Conservation (phyloP, 2,113 vertebrate genomes). For the Pachycephala philippinensis region DNA sequence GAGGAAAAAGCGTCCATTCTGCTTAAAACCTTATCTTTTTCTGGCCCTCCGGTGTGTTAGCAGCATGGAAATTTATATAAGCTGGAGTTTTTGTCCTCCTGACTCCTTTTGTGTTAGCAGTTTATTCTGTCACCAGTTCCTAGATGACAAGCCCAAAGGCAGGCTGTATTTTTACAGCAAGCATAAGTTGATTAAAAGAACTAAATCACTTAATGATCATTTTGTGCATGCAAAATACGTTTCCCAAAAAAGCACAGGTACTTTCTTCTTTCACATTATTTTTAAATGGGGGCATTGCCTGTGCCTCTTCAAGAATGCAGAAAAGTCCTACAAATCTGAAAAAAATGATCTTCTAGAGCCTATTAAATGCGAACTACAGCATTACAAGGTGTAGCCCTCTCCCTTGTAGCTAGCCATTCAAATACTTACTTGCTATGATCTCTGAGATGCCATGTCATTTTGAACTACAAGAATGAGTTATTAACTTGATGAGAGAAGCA, state of each 20-base stretch:
- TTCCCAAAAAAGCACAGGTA: background rate
- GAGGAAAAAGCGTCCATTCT: background rate
- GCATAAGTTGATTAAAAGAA: background rate
- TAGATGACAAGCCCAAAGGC: background rate
- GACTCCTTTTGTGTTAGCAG: background rate
- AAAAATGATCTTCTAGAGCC: background rate
- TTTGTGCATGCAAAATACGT: background rate
- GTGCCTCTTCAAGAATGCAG: background rate
- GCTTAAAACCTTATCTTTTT: background rate
- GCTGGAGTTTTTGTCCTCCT: background rate
- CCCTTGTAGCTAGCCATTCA: background rate
- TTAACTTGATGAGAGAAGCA: background rate
- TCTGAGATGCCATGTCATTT: background rate
- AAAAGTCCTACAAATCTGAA: background rate
- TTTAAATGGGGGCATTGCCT: background rate
- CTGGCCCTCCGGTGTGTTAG: background rate
- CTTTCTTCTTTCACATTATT: background rate
- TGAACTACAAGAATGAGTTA: background rate
- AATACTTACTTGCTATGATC: background rate
- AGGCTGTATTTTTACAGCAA: background rate
- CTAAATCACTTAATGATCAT: background rate
- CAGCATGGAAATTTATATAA: background rate
- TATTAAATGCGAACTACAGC: background rate
- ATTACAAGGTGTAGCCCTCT: background rate
- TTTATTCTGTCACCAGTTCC: background rate